Percentiles rank a stretch among this genome's conserved stretches.
Evolutionary conservation across 2,888 invertebrate species (phyloP).

Genomic region (Eurytoma californica): DNA sequence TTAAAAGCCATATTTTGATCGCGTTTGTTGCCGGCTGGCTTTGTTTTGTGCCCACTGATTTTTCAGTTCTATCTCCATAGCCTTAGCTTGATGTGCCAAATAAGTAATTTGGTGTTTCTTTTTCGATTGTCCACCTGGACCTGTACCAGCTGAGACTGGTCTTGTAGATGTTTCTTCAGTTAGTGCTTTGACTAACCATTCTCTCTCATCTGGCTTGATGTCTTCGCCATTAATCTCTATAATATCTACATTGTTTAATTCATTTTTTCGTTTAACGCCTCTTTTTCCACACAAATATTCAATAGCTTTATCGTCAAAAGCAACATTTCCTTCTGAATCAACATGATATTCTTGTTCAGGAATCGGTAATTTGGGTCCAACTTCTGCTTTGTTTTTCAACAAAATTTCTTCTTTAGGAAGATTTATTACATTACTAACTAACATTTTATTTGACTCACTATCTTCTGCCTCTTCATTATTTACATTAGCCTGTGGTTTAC

Average conservation of each 20-base stretch:
- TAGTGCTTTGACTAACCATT: constrained; percentile 88
- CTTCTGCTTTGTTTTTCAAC: constrained; percentile 73
- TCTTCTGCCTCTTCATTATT: constrained; percentile 1
- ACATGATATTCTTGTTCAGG: constrained; percentile 74
- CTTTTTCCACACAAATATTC: constrained; percentile 72
- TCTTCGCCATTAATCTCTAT: constrained; percentile 90
- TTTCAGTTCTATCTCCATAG: constrained; percentile 93
- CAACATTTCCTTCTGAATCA: constrained; percentile 70
- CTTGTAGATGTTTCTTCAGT: constrained; percentile 82
- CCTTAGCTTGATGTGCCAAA: constrained; percentile 94
- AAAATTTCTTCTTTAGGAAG: constrained; percentile 76
- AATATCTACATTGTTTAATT: constrained; percentile 80
- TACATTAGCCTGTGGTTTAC: background rate
- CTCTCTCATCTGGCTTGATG: constrained; percentile 86
- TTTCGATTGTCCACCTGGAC: constrained; percentile 83
- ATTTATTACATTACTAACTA: constrained; percentile 77
- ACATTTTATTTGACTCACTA: constrained; percentile 56
- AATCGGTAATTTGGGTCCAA: constrained; percentile 72
- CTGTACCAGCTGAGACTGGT: constrained; percentile 74
- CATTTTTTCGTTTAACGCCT: constrained; percentile 75
- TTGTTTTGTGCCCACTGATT: constrained; percentile 95
- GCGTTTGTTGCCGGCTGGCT: constrained; percentile 90
- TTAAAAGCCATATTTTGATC: constrained; percentile 97
- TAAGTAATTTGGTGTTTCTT: constrained; percentile 98
- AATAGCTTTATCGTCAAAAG: constrained; percentile 72